phyloP scores from a whole-genome alignment of 92 coral and sea anemone species.

The Virgularia gustaviana region DNA sequence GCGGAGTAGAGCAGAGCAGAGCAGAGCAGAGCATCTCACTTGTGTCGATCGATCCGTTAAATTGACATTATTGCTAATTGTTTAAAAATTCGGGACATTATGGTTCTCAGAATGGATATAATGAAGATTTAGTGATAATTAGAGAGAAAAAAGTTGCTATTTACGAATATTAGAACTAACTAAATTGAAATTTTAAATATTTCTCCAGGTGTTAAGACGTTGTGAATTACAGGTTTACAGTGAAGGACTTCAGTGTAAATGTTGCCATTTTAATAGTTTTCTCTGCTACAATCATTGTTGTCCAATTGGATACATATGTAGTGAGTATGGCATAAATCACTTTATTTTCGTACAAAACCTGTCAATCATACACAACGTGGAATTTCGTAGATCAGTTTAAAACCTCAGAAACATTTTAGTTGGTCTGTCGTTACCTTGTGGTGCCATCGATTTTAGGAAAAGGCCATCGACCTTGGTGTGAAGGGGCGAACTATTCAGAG shows the following conservation, averaged over 20 bases:
- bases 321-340: constrained; percentile 25
- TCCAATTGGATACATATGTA: constrained; percentile 18
- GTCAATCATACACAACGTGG: too few relatives aligned
- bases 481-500: constrained; percentile 22
- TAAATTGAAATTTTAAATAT: not conserved
- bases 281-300: constrained; percentile 28
- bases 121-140: not conserved
- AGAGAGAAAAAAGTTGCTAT: not conserved
- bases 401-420: too few relatives aligned
- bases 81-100: too few relatives aligned
- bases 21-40: too few relatives aligned
- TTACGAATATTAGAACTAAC: not conserved
- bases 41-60: too few relatives aligned
- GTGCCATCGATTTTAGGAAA: constrained; percentile 2
- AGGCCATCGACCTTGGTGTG: constrained; percentile 30
- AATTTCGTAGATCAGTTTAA: too few relatives aligned
- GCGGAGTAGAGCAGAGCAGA: too few relatives aligned
- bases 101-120: too few relatives aligned
- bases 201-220: constrained; percentile 13
- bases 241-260: constrained; percentile 35
- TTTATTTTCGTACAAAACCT: too few relatives aligned
- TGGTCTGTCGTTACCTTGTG: too few relatives aligned
- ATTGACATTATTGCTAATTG: too few relatives aligned
- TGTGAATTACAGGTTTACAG: constrained; percentile 36
- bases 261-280: constrained; percentile 31